These are phyloP conservation scores for Clitarchus hookeri DNA, from an alignment of 2,888 invertebrate species.

Conservation along the genomic window DNA sequence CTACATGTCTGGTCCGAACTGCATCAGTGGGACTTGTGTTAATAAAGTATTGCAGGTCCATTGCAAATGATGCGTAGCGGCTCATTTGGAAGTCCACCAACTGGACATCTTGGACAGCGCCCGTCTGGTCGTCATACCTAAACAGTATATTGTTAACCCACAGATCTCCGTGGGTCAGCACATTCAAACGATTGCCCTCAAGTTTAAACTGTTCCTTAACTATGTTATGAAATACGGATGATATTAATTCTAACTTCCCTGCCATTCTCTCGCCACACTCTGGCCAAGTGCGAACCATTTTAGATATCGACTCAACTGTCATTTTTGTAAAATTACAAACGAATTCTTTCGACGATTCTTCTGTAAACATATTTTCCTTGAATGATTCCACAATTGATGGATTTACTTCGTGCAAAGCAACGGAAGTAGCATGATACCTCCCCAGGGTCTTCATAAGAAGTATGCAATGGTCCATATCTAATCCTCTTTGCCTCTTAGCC, in stretches of 20 bases:
- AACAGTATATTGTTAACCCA: slow-evolving; percentile 43
- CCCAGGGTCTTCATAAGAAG: slow-evolving; percentile 31
- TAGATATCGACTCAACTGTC: slow-evolving; percentile 19
- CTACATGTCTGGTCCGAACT: slow-evolving; percentile 27
- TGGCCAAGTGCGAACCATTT: slow-evolving; percentile 28
- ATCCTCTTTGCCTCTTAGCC: slow-evolving; percentile 26
- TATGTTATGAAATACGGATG: not conserved
- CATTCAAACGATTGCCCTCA: slow-evolving; percentile 30
- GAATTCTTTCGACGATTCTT: not conserved
- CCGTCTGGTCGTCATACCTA: slow-evolving; percentile 22
- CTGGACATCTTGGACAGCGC: slow-evolving; percentile 33
- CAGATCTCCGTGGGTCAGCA: slow-evolving; percentile 41
- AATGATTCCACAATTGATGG: slow-evolving; percentile 23
- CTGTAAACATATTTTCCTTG: slow-evolving; percentile 28
- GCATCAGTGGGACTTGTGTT: slow-evolving; percentile 30
- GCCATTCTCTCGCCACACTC: slow-evolving; percentile 31
- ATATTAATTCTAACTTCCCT: not conserved
- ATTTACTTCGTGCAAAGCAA: slow-evolving; percentile 24
- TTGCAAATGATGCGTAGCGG: slow-evolving; percentile 35
- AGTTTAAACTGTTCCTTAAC: slow-evolving; percentile 20
- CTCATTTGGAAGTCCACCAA: slow-evolving; percentile 41
- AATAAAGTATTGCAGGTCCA: slow-evolving; percentile 41
- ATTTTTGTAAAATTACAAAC: not conserved
- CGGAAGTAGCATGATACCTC: slow-evolving; percentile 32
- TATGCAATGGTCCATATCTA: slow-evolving; percentile 31